Evolutionary conservation across 2,113 vertebrate species (phyloP).

Genomic region (Neogobius melanostomus): DNA sequence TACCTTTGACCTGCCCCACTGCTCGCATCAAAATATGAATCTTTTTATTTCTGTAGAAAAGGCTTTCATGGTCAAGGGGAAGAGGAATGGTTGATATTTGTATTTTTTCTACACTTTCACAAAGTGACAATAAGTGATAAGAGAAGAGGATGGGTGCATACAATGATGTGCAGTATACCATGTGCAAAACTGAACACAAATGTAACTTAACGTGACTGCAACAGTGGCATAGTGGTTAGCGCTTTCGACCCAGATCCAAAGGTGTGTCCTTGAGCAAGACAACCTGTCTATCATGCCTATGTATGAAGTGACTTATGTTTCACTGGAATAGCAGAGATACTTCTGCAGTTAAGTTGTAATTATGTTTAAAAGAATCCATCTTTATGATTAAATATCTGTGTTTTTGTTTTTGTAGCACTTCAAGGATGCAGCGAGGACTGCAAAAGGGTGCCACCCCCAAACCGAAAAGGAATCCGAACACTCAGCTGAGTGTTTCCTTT

Average conservation of each 20-base stretch:
- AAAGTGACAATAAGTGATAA: not conserved
- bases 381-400: not conserved
- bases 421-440: conserved; percentile 96
- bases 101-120: not conserved
- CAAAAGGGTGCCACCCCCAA: conserved; percentile 94
- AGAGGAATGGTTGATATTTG: conserved; percentile 5
- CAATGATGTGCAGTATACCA: not conserved
- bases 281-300: too few relatives aligned
- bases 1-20: conserved; percentile 45
- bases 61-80: conserved; percentile 4
- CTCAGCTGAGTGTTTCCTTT: conserved; percentile 95
- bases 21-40: conserved; percentile 1
- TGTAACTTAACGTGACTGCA: too few relatives aligned
- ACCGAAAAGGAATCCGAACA: conserved; percentile 96
- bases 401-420: conserved; percentile 67
- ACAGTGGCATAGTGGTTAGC: too few relatives aligned
- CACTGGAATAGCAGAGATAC: too few relatives aligned
- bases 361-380: too few relatives aligned
- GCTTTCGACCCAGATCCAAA: too few relatives aligned
- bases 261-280: too few relatives aligned
- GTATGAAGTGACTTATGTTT: too few relatives aligned
- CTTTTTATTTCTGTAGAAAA: conserved; percentile 5
- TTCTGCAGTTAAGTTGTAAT: too few relatives aligned
- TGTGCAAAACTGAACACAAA: not conserved
- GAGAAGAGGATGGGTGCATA: not conserved